Base-by-base conservation (phyloP, 2,888 invertebrate genomes). In the Andrena haemorrhoa region DNA sequence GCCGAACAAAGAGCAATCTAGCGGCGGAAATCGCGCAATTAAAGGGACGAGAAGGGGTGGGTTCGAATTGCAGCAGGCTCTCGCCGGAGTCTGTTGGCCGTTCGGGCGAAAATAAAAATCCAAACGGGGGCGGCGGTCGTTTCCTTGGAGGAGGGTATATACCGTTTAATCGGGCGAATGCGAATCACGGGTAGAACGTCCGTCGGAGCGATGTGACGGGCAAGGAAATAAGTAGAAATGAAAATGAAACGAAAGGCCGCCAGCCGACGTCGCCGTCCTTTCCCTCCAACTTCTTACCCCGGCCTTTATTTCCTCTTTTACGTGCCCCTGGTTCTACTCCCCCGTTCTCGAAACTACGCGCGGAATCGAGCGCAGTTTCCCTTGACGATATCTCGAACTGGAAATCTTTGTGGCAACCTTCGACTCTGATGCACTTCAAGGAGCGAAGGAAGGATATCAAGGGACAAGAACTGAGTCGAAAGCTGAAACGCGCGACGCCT, bases 121-220 rank as follows among this genome's bases (percentile, higher is more conserved):
- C 33, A 47, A 76, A 66, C 2, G 60, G 31, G 31, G 12, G 35
- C 6, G 70, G 23, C 26, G 64, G 49, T 51, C 51, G 75, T 73
- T 70, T 61, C 23, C 49, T 68, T 68, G 68, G 65, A 60, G 61
- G 73, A 78, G 77, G 81, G 70, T 76, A 47, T 72, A 79, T 73
- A 84, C 69, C 76, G 78, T 83, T 88, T 88, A 88, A 86, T 88
- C 88, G 84, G 71, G 64, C 79, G 75, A 83, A 68, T 69, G 66
- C 65, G 84, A 82, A 86, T 82, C 77, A 75, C 70, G 70, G 31
- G 58, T 16, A 31, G 63, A 61, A 71, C 64, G 69, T 73, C 58
- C 66, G 23, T 16, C 71, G 51, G 31, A 47, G 64, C 63, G 33
- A 70, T 60, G 60, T 20, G 70, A 72, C 66, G 75, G 20, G 29